Conservation (phyloP, 2,888 invertebrate species). For the Mamestra brassicae region DNA sequence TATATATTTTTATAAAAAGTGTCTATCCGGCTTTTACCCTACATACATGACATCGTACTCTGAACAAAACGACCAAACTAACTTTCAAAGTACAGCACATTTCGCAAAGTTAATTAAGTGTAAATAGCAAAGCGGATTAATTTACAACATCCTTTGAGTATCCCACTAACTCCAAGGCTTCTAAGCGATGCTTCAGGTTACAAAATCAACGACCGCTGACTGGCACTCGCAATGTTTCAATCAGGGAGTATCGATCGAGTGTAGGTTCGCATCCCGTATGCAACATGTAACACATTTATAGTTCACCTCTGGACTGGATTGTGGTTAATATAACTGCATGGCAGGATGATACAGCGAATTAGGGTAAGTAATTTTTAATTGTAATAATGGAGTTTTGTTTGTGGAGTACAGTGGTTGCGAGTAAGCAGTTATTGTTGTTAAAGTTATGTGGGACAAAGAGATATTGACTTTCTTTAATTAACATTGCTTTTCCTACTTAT, state of each 20-base stretch:
- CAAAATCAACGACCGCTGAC: slow-evolving; percentile 47
- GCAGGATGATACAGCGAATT: slow-evolving; percentile 28
- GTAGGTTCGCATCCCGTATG: slow-evolving; percentile 57
- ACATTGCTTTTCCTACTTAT: too few relatives aligned
- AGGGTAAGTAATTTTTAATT: slow-evolving; percentile 47
- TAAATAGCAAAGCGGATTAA: neutral
- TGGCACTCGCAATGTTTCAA: slow-evolving; percentile 57
- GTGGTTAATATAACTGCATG: slow-evolving; percentile 37
- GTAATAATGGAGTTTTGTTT: slow-evolving; percentile 13
- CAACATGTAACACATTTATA: slow-evolving; percentile 56
- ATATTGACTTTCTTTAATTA: neutral
- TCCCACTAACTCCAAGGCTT: neutral
- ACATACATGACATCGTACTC: slow-evolving; percentile 1
- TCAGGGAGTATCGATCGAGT: slow-evolving; percentile 60
- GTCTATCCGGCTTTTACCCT: too few relatives aligned
- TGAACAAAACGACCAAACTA: neutral
- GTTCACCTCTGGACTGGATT: slow-evolving; percentile 25
- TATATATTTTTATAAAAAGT: too few relatives aligned
- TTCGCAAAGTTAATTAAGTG: neutral
- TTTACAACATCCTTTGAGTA: slow-evolving; percentile 7
- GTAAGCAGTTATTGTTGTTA: neutral
- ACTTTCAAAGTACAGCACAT: slow-evolving; percentile 3
- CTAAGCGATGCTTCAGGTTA: slow-evolving; percentile 20
- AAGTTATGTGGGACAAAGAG: neutral
- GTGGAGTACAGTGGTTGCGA: neutral